Base-by-base conservation (phyloP, 2,888 invertebrate genomes). In the Melinopterus prodromus region DNA sequence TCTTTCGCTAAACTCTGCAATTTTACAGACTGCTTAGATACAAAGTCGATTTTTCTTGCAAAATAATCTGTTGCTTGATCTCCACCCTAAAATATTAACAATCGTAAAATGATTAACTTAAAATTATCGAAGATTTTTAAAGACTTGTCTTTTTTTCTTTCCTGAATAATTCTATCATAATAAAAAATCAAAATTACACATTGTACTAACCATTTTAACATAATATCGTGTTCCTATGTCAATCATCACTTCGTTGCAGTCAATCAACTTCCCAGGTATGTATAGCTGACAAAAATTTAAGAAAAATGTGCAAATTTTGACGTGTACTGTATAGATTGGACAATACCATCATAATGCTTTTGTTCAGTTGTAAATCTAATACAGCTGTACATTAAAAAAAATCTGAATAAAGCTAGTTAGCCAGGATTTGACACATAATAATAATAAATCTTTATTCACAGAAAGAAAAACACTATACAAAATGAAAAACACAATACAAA, bases 151-250 rank as follows among this genome's bases (percentile, higher is more conserved):
- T 70, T 14, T 38, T 35, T 36, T 6, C 1, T 26, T 26, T 26
- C 26, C 26, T 26, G 26, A 2, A 26, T 9, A 71, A 71, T 12
- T 7, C n/a, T 26, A 71, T 15, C 6, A 71, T 16, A 71, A 14
- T 6, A 15, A 71, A 26, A 15, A 71, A 71, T 6, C n/a, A 71
- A 16, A 71, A 14, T 69, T 71, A n/a, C 16, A 16, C 6, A 80
- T 36, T 69, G 84, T 53, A 53, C 86, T 87, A 88, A 96, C 97
- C 93, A 98, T 98, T 89, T 98, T 96, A 16, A 96, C 96, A 90
- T 96, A 99, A 89, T 99, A 99, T 82, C 99, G 98, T 77, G 99
- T 99, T 77, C 99, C 99, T 87, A 99, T 95, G 89, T 99, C 99
- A 84, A 99, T 95, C 38, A 99, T 92, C 78, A 98, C 97, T 88